These are phyloP conservation scores for Ceraclea dissimilis DNA, from an alignment of 2,888 invertebrate genomes.

Conservation along the genomic window DNA sequence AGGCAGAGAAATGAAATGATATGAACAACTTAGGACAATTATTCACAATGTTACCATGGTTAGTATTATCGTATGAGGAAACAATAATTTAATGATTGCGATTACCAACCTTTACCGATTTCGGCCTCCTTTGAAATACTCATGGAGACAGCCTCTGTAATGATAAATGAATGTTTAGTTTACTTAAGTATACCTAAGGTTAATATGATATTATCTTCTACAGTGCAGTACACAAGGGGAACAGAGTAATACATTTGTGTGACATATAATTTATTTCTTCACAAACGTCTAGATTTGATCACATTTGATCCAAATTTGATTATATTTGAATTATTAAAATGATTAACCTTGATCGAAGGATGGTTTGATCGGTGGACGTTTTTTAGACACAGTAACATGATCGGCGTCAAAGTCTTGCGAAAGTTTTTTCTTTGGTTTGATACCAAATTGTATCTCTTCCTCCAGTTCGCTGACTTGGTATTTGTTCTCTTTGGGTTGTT, in stretches of 20 bases:
- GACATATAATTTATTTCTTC: background rate
- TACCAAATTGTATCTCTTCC: slow-evolving; percentile 49
- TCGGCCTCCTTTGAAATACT: slow-evolving; percentile 63
- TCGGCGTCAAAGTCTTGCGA: slow-evolving; percentile 55
- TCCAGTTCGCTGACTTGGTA: slow-evolving; percentile 58
- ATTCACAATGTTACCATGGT: too few relatives aligned
- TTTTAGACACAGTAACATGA: slow-evolving; percentile 59
- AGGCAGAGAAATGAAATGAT: too few relatives aligned
- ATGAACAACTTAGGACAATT: too few relatives aligned
- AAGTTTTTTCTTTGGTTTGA: slow-evolving; percentile 40
- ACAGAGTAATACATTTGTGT: background rate
- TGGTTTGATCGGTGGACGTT: slow-evolving; percentile 55
- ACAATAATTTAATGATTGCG: too few relatives aligned
- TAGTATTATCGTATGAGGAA: too few relatives aligned
- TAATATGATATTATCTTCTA: too few relatives aligned
- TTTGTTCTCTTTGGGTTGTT: slow-evolving; percentile 44
- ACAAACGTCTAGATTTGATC: background rate
- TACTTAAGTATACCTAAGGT: too few relatives aligned
- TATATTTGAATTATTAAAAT: background rate
- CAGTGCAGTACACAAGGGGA: background rate
- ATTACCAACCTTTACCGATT: slow-evolving; percentile 42
- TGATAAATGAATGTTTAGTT: too few relatives aligned
- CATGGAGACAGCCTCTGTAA: slow-evolving; percentile 63
- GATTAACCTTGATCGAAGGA: slow-evolving; percentile 56
- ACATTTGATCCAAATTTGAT: too few relatives aligned